phyloP scores from a whole-genome alignment of 2,797 vertebrate species.

The Cercopithecus mitis region DNA sequence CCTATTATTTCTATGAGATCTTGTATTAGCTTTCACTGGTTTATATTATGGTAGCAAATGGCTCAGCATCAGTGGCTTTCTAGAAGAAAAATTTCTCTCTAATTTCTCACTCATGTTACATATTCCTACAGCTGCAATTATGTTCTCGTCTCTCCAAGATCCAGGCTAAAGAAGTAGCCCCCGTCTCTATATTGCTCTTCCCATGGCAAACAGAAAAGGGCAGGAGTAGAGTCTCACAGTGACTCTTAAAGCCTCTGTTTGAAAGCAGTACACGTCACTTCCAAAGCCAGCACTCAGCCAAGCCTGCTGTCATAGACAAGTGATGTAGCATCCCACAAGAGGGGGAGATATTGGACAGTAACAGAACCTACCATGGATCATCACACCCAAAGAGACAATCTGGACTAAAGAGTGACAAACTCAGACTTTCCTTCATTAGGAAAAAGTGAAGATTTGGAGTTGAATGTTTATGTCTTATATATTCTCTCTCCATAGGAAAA shows the following conservation, averaged over 20 bases:
- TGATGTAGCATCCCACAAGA: neutral
- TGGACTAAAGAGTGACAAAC: neutral
- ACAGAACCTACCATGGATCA: neutral
- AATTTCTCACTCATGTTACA: neutral
- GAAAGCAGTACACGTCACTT: neutral
- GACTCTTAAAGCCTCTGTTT: neutral
- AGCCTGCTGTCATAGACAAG: neutral
- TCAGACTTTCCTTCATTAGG: neutral
- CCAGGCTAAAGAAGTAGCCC: neutral
- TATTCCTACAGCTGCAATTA: neutral
- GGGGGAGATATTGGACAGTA: neutral
- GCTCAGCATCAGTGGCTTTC: neutral
- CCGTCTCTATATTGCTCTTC: neutral
- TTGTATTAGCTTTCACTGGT: neutral
- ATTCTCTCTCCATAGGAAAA: neutral
- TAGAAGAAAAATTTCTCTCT: neutral
- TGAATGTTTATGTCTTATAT: neutral
- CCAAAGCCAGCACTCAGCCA: neutral
- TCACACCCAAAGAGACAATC: neutral
- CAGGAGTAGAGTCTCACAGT: neutral
- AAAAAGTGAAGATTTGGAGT: neutral
- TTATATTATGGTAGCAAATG: neutral
- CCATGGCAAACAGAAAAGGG: neutral
- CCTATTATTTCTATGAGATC: neutral
- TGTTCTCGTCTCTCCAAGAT: neutral